Base-by-base conservation (phyloP, 2,797 vertebrate species). In the Clangula hyemalis region DNA sequence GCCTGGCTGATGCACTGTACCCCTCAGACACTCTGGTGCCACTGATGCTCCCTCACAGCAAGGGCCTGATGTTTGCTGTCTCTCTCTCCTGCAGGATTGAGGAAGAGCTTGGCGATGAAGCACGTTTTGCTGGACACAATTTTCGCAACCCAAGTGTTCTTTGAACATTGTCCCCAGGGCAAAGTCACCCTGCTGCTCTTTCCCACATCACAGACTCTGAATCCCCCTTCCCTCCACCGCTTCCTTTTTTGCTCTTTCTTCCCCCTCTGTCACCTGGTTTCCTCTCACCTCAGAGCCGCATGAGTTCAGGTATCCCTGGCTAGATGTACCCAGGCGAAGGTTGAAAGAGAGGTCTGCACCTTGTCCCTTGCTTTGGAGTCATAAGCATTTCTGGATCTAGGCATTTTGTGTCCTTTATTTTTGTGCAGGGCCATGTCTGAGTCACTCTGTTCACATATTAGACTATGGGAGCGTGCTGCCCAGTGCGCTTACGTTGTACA, bases 71-170 rank as follows among this genome's bases (percentile, higher is more conserved):
- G 0, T 17, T 14, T 47, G 20, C 62, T 54, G 27, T 81, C 8
- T 94, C 70, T 91, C 54, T 81, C 32, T 69, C 93, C 64, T 84
- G 95, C 97, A 99, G 99, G 98, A 99, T 99, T 93, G 99, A 99
- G 95, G 99, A 99, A 90, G 99, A 99, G 96, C 96, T 99, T 85
- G 99, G 99, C 0, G 99, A 99, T 5, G 98, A 99, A 97, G 99
- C 99, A 69, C 98, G 98, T 94, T 99, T 98, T 58, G 99, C 99
- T 0, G 99, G 99, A 89, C 99, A 99, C 97, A 99, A 99, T 96
- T 99, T 99, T 77, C 98, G 99, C 91, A 99, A 99, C 93, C 99
- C 99, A 80, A 99, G 98, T 39, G 98, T 98, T 95, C 98, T 99
- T 97, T 99, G 98, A 99, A 87, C 58, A 13, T 93, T 47, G 66